Evolutionary conservation across 2,797 vertebrate species (phyloP).

Genomic region (Petrocephalus sullivani): DNA sequence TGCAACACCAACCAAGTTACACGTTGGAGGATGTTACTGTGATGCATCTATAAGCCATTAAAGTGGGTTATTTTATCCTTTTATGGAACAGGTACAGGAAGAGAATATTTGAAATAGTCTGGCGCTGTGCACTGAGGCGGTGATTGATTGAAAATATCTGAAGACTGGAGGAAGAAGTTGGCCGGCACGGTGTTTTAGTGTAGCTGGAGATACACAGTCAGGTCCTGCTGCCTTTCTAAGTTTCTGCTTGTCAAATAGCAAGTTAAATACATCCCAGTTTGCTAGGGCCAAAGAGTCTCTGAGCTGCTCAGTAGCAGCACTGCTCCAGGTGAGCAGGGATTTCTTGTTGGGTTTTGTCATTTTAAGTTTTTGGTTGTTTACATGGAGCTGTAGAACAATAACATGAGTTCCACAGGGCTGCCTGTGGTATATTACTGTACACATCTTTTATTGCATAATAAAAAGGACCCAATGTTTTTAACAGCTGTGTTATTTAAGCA

Average conservation of each 20-base stretch:
- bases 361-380: neutral
- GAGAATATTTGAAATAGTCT: neutral
- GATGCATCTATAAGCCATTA: neutral
- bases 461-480: neutral
- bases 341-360: neutral
- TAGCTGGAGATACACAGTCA: neutral
- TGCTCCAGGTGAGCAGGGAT: neutral
- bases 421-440: neutral
- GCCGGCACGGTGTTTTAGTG: neutral
- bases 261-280: neutral
- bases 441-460: neutral
- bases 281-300: neutral
- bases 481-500: neutral
- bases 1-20: neutral
- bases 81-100: neutral
- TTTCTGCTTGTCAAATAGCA: neutral
- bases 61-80: neutral
- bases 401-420: neutral
- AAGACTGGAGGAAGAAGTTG: neutral
- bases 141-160: neutral
- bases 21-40: neutral
- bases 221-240: neutral
- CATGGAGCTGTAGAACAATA: neutral
- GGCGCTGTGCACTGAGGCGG: neutral
- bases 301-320: neutral